Base-by-base conservation (phyloP, 1,140 invertebrate genomes). In the Chironomus tepperi region DNA sequence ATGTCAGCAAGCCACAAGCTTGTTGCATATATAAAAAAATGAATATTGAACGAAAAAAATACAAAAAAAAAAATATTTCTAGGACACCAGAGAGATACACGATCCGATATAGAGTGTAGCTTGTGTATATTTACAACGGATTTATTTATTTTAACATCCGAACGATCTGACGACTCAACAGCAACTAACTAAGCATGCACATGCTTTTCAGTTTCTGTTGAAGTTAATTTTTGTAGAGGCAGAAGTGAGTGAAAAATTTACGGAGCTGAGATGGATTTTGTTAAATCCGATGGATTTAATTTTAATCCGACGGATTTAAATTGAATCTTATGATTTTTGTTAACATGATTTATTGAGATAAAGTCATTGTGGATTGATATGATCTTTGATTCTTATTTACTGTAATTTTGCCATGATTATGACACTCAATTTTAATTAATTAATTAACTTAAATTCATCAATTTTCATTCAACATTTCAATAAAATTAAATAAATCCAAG, bases 61-160 rank as follows among this genome's bases (percentile, higher is more conserved):
- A n/a, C n/a, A n/a, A n/a, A n/a, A 57, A 47, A 57, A 57, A n/a
- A 57, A 57, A 15, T 57, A 57, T 57, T 57, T 57, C 47, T 57
- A 57, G 47, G 47, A 57, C 47, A 57, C 43, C 43, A 47, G 12
- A 57, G 15, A 12, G 47, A 57, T 57, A 15, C 12, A 57, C 47
- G 47, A 57, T 57, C 24, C 24, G 24, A 34, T 34, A 34, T 34
- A 34, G 24, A 34, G 2, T 57, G 8, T 15, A 8, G n/a, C 47
- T 57, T 57, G 47, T 47, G 47, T 12, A 2, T 34, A 34, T 57
- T 57, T 15, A 57, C 24, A 57, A 57, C 47, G 12, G 47, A 57
- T 5, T 15, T 2, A 47, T 47, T 47, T 47, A n/a, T 47, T 57
- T 47, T 47, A 2, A 47, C 47, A 57, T 15, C 47, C 47, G 47